Base-by-base conservation (phyloP, 2,113 vertebrate species). In the Struthio camelus region DNA sequence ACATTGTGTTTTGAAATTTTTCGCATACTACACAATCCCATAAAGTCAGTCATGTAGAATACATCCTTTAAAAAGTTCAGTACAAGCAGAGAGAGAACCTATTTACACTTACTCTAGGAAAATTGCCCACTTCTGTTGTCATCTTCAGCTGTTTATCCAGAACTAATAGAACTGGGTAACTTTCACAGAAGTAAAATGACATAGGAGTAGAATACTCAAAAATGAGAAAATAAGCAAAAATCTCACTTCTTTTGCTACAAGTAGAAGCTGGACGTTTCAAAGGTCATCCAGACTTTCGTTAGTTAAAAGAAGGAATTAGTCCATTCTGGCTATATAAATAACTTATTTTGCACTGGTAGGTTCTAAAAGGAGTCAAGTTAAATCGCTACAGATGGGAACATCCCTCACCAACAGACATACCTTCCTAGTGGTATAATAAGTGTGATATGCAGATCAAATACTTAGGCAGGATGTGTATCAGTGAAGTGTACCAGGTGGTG, bases 401-500 rank as follows among this genome's bases (percentile, higher is more conserved):
- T 34, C 32, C 36, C 50, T 56, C 51, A 64, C 14, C 44, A 78
- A 38, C n/a, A 93, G 34, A 32, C 15, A 44, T 0, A 8, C 40
- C 50, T 51, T 34, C 32, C 56, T 38, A 64, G 32, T 20, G 32
- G 22, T 64, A 51, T 25, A 84, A 42, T 72, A 61, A 93, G 25
- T 8, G 56, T 42, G 81, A 80, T 14, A 48, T 3, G 8, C 40
- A 70, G 14, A 44, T 53, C 53, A 90, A 73, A 54, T 53, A 85
- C 36, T 87, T 50, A 20, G 3, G 53, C 3, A 54, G 15, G 56
- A 44, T 16, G 18, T 0, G 0, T 9, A 48, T 6, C 42, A 66
- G 4, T 72, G 44, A 77, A 42, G 40, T 67, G 42, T 34, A 71
- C 15, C 36, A 61, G 20, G 14, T 23, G 11, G 80, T 2, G 7